Base-by-base conservation (phyloP, 2,113 vertebrate species). In the Cardinalis cardinalis region DNA sequence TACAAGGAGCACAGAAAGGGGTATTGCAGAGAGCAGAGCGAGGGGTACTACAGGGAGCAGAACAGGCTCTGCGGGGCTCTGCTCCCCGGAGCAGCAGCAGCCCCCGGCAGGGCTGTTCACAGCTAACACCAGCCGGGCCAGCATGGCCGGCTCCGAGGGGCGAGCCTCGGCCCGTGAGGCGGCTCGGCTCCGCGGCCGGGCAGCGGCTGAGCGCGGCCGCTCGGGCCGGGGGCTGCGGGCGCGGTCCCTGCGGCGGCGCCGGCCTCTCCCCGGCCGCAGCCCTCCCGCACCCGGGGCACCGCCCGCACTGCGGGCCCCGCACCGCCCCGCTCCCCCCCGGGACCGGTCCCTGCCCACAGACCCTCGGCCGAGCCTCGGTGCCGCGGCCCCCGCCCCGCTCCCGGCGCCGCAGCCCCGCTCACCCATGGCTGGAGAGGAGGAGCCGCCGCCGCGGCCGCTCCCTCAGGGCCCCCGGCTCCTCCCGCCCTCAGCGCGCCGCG, bases 21-120 rank as follows among this genome's bases (percentile, higher is more conserved):
- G 3, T 2, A 7, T 4, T 7, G 14, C 20, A 3, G 3, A 32
- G 24, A 26, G 48, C 48, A 49, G 48, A 10, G 9, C 26, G 6
- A 16, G 23, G 21, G 44, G 2, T 2, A 9, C 3, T 5, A 16
- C 18, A 55, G 3, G 1, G 0, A 6, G 34, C 32, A 32, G 29
- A 32, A 31, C 0, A 5, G 31, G 66, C 83, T 32, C 26, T 1
- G 68, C 23, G 41, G n/a, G n/a, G 56, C 34, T 40, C 26, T 20
- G 3, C 25, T 28, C 55, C 5, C 11, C 63, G 17, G 2, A 19
- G 65, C 52, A 24, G 46, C 60, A 40, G 58, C 43, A 34, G n/a
- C 15, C 16, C 20, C 55, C 14, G 0, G 6, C 5, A 18, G 48
- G 9, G 56, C 44, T 2, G 4, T 14, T 1, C 6, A 82, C 43